Evolutionary conservation across 2,113 vertebrate species (phyloP), one percentile per base, ranked within the genome.

Genomic region (Laticauda laticaudata): DNA sequence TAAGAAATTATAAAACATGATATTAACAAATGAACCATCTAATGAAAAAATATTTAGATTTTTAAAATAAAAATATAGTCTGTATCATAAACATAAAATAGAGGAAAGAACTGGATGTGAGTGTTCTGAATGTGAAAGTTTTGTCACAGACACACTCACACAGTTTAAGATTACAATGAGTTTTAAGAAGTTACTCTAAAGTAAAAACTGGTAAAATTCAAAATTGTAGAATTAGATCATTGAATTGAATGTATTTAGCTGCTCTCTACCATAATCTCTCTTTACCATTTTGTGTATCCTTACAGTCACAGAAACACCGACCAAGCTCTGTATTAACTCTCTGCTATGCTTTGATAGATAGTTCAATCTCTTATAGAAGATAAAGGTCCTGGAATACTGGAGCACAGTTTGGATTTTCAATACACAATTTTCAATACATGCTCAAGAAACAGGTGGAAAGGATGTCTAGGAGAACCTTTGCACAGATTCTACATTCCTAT

Each of bases 211-310:
- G 29, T 55, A 91, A 93, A 43, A 88, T 51, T 91, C 91, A 12
- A 88, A 91, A 90, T 56, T n/a, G 34, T 88, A 93, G 75, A 81
- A 88, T 88, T 48, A 87, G 90, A 91, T 88, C 12, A 45, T 61
- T 90, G 34, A 69, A 69, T 23, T n/a, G 55, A 91, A 7, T 29
- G 61, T 29, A 26, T 29, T 64, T 26, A n/a, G 61, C 26, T 64
- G 26, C 26, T 64, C 61, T 64, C 26, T n/a, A 29, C 61, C 26
- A 64, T 12, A 64, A 64, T 29, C 10, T n/a, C 29, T 69, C 12
- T 69, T n/a, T 69, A 15, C 29, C 12, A n/a, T 69, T 69, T 69
- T 15, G 64, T 69, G 29, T 15, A 34, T 69, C 12, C 4, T 12
- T 69, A 4, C 64, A 34, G 29, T 15, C 64, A 69, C 29, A 69